phyloP scores from a whole-genome alignment of 2,797 vertebrate species.

The Serranus cabrilla region DNA sequence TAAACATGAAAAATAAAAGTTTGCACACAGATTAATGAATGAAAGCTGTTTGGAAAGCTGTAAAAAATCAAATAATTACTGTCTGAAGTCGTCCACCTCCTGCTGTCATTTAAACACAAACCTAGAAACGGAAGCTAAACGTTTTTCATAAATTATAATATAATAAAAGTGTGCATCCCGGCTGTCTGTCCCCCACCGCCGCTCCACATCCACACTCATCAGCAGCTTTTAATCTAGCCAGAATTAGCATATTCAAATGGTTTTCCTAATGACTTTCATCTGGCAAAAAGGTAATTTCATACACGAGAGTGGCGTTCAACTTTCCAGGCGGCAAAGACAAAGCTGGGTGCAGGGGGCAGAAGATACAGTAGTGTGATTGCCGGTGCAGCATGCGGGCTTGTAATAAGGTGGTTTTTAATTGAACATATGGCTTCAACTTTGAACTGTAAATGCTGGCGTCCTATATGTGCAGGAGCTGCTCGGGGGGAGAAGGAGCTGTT shows the following conservation, averaged over 20 bases:
- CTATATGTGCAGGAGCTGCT: constrained; percentile 2
- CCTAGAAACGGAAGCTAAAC: not conserved
- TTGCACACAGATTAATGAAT: not conserved
- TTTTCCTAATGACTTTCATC: constrained; percentile 82
- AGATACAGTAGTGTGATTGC: constrained; percentile 52
- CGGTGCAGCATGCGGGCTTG: not conserved
- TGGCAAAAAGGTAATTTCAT: constrained; percentile 78
- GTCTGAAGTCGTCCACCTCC: not conserved
- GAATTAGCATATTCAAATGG: constrained; percentile 80
- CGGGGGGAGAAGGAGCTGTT: constrained; percentile 25
- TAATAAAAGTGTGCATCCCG: constrained; percentile 26
- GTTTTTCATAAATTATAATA: constrained; percentile 15
- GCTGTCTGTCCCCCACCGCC: not conserved
- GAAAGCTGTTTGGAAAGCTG: not conserved
- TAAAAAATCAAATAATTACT: not conserved
- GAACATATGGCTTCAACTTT: constrained; percentile 69
- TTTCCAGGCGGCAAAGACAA: constrained; percentile 65
- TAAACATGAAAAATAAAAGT: not conserved
- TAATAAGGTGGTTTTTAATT: constrained; percentile 65
- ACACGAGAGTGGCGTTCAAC: constrained; percentile 62
- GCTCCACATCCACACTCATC: constrained; percentile 62
- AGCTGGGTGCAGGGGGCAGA: constrained; percentile 42
- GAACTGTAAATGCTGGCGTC: constrained; percentile 48
- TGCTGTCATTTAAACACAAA: constrained; percentile 7
- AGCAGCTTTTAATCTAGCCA: constrained; percentile 77